These are phyloP conservation scores for Odontesthes bonariensis DNA, from an alignment of 2,113 vertebrate genomes.

Conservation along the genomic window DNA sequence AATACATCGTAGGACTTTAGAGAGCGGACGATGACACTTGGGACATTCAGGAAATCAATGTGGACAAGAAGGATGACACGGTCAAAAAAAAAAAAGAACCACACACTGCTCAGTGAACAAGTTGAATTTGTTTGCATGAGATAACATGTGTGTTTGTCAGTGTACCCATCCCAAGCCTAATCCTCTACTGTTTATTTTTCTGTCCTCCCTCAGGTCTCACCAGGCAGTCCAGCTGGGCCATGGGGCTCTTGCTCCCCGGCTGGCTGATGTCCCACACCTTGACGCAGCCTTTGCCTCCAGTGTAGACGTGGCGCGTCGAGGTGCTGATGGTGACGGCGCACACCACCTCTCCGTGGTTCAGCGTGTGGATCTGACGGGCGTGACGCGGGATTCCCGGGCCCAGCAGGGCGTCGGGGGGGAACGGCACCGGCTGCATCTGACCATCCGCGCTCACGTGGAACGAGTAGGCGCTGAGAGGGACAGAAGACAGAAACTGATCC, in stretches of 20 bases:
- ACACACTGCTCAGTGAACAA: neutral
- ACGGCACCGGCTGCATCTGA: conserved; percentile 84
- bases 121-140: neutral
- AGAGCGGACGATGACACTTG: conserved; percentile 18
- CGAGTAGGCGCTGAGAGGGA: conserved; percentile 77
- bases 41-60: conserved; percentile 29
- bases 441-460: conserved; percentile 84
- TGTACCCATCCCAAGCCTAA: neutral
- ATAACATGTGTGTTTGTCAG: too few relatives aligned
- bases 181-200: neutral
- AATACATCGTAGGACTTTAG: neutral
- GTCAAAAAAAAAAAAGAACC: conserved; percentile 11
- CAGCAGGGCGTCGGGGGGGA: conserved; percentile 85
- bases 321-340: conserved; percentile 92
- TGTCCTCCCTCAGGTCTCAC: conserved; percentile 67
- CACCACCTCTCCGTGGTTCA: conserved; percentile 91
- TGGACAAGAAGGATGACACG: neutral
- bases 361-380: conserved; percentile 88
- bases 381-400: conserved; percentile 88
- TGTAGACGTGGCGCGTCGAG: conserved; percentile 91
- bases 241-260: conserved; percentile 77
- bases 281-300: conserved; percentile 90
- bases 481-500: conserved; percentile 6
- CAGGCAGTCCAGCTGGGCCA: conserved; percentile 81
- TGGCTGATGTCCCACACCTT: conserved; percentile 95